Base-by-base conservation (phyloP, 2,888 invertebrate genomes). In the Tenthredo amoena region DNA sequence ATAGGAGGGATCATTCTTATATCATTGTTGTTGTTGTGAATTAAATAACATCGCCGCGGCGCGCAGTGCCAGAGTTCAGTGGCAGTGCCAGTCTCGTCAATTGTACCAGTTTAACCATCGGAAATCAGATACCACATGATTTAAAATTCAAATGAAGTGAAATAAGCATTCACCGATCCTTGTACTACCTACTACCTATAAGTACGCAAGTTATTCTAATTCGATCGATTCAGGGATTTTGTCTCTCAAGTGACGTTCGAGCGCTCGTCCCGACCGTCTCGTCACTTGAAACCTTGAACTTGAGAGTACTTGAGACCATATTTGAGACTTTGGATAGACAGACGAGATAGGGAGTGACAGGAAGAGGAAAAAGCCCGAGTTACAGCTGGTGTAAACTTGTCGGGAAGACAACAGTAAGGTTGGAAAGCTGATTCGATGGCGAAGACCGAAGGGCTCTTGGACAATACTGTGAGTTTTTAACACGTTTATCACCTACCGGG, bases 281-380 rank as follows among this genome's bases (percentile, higher is more conserved):
- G 62, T 62, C 68, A 68, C 31, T 68, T 26, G 34, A 34, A 34
- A 68, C 68, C 68, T 68, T 68, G 68, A 68, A 68, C 68, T 68
- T 68, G 68, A 34, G 68, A 68, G 7, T 31, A 34, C 34, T 68
- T 18, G 34, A 31, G 15, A 68, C 34, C 34, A 68, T 21, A 58
- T 34, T 68, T 68, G 26, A 26, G 18, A 26, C 15, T 18, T 34
- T 31, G 12, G 10, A 26, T 12, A 62, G 26, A 26, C 21, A 12
- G 26, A 4, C 10, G 62, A 26, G 62, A 26, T 31, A 68, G 18
- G 68, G 18, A 68, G 68, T 31, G 34, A 10, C 34, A 18, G 68
- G 68, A 68, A 15, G 10, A 6, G 0, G 34, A 12, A 18, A 15
- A 34, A 12, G 31, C 34, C 34, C 68, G 21, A 34, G 26, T 68